A percentile compares a stretch with the other conserved stretches of the same genome.
These are phyloP conservation scores for Syngnathus scovelli DNA, from an alignment of 2,113 vertebrate genomes.

Conservation along the genomic window DNA sequence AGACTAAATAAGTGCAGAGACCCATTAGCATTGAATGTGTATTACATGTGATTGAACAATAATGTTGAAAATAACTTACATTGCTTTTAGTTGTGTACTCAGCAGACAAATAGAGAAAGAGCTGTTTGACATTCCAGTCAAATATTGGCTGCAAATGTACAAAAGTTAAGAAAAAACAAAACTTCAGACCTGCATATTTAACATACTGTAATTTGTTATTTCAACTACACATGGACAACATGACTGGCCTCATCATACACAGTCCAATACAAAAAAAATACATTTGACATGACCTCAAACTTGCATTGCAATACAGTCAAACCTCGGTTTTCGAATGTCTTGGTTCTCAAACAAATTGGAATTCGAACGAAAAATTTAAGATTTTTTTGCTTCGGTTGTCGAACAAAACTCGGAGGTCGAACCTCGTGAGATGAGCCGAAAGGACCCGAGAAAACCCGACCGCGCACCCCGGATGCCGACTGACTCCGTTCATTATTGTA, in stretches of 20 bases:
- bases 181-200: not conserved
- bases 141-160: conserved; percentile 94
- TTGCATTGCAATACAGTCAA: not conserved
- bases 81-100: conserved; percentile 95
- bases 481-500: too few relatives aligned
- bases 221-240: not conserved
- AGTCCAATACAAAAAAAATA: not conserved
- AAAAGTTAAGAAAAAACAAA: conserved; percentile 71
- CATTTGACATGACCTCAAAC: not conserved
- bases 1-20: too few relatives aligned
- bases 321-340: too few relatives aligned
- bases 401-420: too few relatives aligned
- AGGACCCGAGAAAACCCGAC: too few relatives aligned
- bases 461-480: too few relatives aligned
- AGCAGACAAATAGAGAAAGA: conserved; percentile 95
- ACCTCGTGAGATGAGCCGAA: too few relatives aligned
- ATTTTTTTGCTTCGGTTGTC: too few relatives aligned
- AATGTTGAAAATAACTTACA: conserved; percentile 69
- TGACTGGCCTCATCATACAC: not conserved
- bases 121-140: conserved; percentile 97
- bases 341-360: too few relatives aligned
- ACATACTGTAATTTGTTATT: not conserved
- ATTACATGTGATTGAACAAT: not conserved
- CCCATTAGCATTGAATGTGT: too few relatives aligned
- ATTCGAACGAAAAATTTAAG: too few relatives aligned